These are phyloP conservation scores for Physella acuta DNA, from an alignment of 1,140 invertebrate species.

Conservation along the genomic window DNA sequence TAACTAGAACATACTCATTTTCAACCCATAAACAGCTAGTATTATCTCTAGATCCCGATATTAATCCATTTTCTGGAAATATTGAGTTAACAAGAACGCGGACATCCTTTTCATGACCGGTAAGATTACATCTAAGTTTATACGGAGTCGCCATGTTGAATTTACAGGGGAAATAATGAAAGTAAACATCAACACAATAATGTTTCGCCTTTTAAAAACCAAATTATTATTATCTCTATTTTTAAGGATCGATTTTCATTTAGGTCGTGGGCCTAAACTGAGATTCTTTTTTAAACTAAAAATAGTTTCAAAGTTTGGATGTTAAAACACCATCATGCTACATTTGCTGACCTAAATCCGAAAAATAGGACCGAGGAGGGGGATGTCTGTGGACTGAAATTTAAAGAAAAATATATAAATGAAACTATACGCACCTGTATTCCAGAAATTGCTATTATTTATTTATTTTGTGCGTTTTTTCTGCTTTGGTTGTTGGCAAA, in stretches of 20 bases:
- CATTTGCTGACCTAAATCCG: too few species aligned
- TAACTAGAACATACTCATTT: slow-evolving; percentile 76
- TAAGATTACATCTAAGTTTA: slow-evolving; percentile 75
- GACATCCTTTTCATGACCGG: slow-evolving; percentile 82
- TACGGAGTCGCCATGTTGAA: slow-evolving; percentile 62
- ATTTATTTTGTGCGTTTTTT: too few species aligned
- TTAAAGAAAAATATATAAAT: too few species aligned
- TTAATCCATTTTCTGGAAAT: slow-evolving; percentile 69
- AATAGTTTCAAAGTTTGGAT: too few species aligned
- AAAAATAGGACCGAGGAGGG: too few species aligned
- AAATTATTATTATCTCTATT: neutral
- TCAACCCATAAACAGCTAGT: slow-evolving; percentile 82
- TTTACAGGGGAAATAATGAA: slow-evolving; percentile 19
- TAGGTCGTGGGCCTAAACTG: too few species aligned
- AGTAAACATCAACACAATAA: neutral
- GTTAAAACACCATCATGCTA: too few species aligned
- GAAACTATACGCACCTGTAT: too few species aligned
- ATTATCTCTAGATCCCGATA: slow-evolving; percentile 84
- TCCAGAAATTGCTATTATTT: too few species aligned
- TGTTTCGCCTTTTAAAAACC: neutral
- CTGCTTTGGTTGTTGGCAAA: too few species aligned
- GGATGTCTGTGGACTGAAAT: too few species aligned
- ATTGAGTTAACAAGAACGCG: slow-evolving; percentile 69
- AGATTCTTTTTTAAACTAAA: too few species aligned
- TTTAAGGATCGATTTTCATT: slow-evolving; percentile 3